Evolutionary conservation across 2,797 vertebrate species (phyloP), one percentile per base, ranked within the genome.

Genomic region (Xenopus petersii): DNA sequence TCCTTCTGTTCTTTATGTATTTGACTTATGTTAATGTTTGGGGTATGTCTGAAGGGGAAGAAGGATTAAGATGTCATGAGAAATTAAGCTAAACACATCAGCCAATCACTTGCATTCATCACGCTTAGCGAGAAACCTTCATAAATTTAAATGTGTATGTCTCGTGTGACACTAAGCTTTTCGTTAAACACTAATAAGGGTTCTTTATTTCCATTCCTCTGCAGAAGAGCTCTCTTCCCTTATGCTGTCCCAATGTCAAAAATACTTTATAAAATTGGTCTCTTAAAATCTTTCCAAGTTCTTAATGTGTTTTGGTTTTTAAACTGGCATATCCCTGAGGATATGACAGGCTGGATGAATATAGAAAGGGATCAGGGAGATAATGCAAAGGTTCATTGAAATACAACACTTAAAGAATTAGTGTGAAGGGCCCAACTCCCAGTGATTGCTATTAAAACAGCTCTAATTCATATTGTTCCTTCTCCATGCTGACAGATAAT

Each of bases 11-110:
- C 63, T 60, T 76, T 47, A 62, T 66, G 62, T 78, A n/a, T 58
- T 61, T 81, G 59, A 72, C 24, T 58, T 75, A 64, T 80, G 69
- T 17, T 64, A 70, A 72, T 72, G 54, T 69, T 77, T 54, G 61
- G 56, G 55, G 65, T 60, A 51, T 74, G 70, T 61, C 64, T 71
- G 62, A 79, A 66, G 58, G 60, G 73, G 42, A 72, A 58, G 73
- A 71, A 79, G 73, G 73, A 79, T 79, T 74, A 75, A 75, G 77
- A 79, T 75, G 77, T 74, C 73, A 79, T 21, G 77, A 75, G 77
- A 75, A 79, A 79, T 75, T 75, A 79, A 75, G 73, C 63, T 75
- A 75, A 75, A 71, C 16, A 67, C 69, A 71, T 75, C 72, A 79
- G 67, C 72, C 73, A 79, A 74, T 75, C 69, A 72, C 73, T 75